A percentile compares a stretch with the other conserved stretches of the same genome.
Evolutionary conservation across 2,888 invertebrate genomes (phyloP).

Genomic region (Latrodectus hesperus): DNA sequence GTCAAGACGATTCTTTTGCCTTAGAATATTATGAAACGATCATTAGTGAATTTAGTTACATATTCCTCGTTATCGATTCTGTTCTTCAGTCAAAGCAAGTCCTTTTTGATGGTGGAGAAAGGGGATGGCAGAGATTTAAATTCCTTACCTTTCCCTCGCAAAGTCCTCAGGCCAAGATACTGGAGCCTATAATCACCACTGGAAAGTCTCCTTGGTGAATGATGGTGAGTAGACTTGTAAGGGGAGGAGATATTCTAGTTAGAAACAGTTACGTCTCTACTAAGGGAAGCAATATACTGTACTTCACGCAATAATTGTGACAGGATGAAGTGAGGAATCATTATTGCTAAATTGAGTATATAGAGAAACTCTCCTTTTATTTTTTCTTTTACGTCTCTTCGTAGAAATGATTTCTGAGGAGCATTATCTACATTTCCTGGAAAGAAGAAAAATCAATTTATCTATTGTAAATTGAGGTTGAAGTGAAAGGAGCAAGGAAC

Average conservation of each 20-base stretch:
- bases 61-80: slow-evolving; percentile 30
- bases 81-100: not conserved
- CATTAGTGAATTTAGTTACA: slow-evolving; percentile 38
- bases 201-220: slow-evolving; percentile 11
- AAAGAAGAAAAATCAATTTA: not conserved
- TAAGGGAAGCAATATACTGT: not conserved
- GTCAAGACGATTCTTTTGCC: not conserved
- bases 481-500: not conserved
- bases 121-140: not conserved
- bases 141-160: slow-evolving; percentile 9
- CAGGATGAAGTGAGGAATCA: slow-evolving; percentile 31
- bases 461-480: slow-evolving; percentile 5
- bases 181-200: slow-evolving; percentile 27
- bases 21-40: slow-evolving; percentile 27
- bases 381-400: not conserved
- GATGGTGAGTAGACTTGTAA: not conserved
- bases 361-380: not conserved
- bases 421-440: slow-evolving; percentile 25
- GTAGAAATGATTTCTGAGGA: slow-evolving; percentile 34
- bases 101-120: not conserved
- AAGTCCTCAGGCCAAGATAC: slow-evolving; percentile 36
- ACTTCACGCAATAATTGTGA: too few species aligned
- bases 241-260: slow-evolving; percentile 3
- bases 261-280: not conserved
- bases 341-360: slow-evolving; percentile 58